Evolutionary conservation across 2,113 vertebrate genomes (phyloP).

Genomic region (Tragelaphus strepsiceros): DNA sequence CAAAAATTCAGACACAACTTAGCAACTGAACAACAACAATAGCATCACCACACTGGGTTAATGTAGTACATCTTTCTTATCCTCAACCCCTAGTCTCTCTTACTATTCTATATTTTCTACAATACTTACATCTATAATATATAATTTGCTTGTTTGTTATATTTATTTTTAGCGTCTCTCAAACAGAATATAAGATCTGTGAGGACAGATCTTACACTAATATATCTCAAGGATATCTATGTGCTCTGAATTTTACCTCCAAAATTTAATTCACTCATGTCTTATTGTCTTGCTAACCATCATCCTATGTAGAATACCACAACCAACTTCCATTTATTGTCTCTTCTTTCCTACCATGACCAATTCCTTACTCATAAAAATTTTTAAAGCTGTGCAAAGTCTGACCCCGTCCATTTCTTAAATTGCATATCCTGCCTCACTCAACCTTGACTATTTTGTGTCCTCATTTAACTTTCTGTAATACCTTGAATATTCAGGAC

Average conservation of each 20-base stretch:
- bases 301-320: not conserved
- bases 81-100: not conserved
- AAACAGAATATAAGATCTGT: not conserved
- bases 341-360: not conserved
- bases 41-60: not conserved
- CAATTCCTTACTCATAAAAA: not conserved
- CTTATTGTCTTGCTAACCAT: not conserved
- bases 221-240: not conserved
- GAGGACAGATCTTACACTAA: not conserved
- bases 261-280: not conserved
- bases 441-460: not conserved
- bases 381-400: not conserved
- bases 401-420: not conserved
- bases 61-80: not conserved
- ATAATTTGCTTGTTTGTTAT: not conserved
- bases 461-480: not conserved
- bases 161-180: not conserved
- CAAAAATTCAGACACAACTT: not conserved
- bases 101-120: not conserved
- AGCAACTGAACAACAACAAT: not conserved
- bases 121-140: not conserved
- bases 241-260: not conserved
- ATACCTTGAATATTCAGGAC: not conserved
- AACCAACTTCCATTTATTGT: not conserved
- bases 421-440: not conserved